phyloP scores from a whole-genome alignment of 2,797 vertebrate genomes.

The Dendrocincla tyrannina region DNA sequence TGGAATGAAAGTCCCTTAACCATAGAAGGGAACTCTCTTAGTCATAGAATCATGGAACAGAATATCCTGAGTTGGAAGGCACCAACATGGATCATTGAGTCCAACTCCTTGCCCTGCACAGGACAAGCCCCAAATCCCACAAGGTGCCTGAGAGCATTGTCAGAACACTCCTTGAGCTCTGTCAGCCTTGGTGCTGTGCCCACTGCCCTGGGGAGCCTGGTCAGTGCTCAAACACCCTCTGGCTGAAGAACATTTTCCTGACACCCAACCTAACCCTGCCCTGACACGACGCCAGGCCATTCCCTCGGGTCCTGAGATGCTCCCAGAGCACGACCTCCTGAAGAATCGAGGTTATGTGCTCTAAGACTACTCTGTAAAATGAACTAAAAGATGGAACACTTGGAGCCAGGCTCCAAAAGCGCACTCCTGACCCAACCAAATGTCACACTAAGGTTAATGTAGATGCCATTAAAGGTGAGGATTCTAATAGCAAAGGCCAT shows the following conservation, averaged over 20 bases:
- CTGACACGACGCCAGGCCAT: neutral
- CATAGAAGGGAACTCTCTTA: neutral
- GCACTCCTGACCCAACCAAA: neutral
- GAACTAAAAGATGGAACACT: accelerated
- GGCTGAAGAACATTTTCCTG: neutral
- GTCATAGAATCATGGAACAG: neutral
- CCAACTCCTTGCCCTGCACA: neutral
- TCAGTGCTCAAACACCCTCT: too few species aligned
- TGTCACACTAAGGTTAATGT: accelerated
- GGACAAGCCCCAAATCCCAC: neutral
- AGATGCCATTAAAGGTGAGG: neutral
- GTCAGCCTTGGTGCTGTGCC: neutral
- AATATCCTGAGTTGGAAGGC: neutral
- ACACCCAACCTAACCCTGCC: neutral
- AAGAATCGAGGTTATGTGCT: neutral
- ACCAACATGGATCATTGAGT: neutral
- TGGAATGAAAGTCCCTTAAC: neutral
- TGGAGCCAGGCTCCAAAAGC: neutral
- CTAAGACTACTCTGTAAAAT: neutral
- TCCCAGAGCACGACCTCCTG: neutral
- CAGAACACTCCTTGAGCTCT: neutral
- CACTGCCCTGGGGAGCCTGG: neutral
- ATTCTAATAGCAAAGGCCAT: neutral
- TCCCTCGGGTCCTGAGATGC: accelerated
- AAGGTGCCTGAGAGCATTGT: too few species aligned